Percentiles rank a stretch among this genome's conserved stretches.
Conservation (phyloP, 2,113 vertebrate species). For the Ibidorhyncha struthersii region DNA sequence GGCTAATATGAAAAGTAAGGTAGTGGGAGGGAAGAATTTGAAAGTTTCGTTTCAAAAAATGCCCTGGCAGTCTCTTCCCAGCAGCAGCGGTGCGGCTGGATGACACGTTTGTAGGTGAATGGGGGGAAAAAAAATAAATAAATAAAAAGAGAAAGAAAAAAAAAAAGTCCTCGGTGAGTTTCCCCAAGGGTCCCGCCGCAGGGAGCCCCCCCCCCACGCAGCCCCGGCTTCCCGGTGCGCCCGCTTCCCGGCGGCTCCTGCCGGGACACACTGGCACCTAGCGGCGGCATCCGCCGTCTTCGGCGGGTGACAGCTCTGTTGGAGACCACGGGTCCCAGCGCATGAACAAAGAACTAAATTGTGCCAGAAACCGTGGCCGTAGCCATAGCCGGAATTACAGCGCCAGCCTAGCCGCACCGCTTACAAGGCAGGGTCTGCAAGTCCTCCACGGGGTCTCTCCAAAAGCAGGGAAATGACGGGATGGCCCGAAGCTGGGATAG, state of each 20-base stretch:
- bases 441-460: neutral
- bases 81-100: neutral
- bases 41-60: neutral
- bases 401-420: accelerated
- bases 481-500: neutral
- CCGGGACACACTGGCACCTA: neutral
- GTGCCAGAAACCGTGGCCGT: neutral
- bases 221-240: accelerated
- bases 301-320: neutral
- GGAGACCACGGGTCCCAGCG: neutral
- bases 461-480: neutral
- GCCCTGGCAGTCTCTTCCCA: neutral
- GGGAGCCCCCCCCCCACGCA: neutral
- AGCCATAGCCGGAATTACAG: neutral
- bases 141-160: too few species aligned
- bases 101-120: neutral
- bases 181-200: accelerated
- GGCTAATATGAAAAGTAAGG: neutral
- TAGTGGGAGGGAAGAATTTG: neutral
- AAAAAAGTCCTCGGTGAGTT: neutral
- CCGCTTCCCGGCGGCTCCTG: neutral
- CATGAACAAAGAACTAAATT: neutral
- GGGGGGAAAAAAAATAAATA: too few species aligned
- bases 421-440: accelerated
- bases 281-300: neutral